Evolutionary conservation across 2,888 invertebrate genomes (phyloP).

Genomic region (Antheraea assamensis): DNA sequence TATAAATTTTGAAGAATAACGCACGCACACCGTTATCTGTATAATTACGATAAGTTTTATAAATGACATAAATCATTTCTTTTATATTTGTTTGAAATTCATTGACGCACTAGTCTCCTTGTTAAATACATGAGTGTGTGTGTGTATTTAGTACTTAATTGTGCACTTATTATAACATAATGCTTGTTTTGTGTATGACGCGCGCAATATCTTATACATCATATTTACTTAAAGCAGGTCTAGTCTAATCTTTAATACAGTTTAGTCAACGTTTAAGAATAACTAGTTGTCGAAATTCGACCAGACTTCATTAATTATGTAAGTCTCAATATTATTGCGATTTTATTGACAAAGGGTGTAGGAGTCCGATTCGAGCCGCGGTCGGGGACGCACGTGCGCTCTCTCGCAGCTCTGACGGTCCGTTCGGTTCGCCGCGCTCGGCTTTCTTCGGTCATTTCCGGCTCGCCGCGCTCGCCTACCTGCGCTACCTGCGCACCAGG

Average conservation of each 20-base stretch:
- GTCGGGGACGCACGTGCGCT: no score
- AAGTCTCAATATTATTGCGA: no score
- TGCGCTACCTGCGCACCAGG: no score
- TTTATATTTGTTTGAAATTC: conserved; percentile 4
- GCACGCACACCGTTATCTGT: conserved; percentile 23
- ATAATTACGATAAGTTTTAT: conserved; percentile 29
- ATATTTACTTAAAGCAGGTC: background rate
- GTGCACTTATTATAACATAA: background rate
- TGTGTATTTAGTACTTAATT: background rate
- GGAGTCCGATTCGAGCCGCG: no score
- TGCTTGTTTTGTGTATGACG: background rate
- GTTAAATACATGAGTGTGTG: background rate
- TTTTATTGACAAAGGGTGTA: no score
- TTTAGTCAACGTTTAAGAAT: background rate
- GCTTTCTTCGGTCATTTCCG: no score
- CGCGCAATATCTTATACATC: background rate
- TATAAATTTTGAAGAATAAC: conserved; percentile 29
- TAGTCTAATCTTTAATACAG: background rate
- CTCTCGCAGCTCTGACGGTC: no score
- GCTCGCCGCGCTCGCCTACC: no score
- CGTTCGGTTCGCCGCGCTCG: no score
- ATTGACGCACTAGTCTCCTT: conserved; percentile 13
- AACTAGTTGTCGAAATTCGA: background rate
- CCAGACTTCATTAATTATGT: no score
- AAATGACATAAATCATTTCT: background rate